These are phyloP conservation scores for Geotrupes spiniger DNA, from an alignment of 2,888 invertebrate species.

Conservation along the genomic window DNA sequence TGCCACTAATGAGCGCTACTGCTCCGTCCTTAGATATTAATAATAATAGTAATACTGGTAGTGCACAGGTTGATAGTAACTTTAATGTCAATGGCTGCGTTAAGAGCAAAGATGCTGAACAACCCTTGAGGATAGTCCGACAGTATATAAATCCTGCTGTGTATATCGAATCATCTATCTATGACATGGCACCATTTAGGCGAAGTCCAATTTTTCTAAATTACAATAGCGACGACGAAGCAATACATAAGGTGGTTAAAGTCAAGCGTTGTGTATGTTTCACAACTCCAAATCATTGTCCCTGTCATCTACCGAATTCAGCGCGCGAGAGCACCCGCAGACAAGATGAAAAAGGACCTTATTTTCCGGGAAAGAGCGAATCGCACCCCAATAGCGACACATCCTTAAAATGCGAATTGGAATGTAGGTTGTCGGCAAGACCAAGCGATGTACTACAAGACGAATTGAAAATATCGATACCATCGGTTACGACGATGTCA, in stretches of 20 bases:
- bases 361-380: not conserved
- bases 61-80: conserved; percentile 13
- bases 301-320: conserved; percentile 29
- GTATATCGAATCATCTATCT: conserved; percentile 53
- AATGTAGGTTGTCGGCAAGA: conserved; percentile 20
- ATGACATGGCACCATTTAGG: conserved; percentile 34
- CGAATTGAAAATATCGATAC: conserved; percentile 27
- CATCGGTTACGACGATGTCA: conserved; percentile 21
- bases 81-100: conserved; percentile 18
- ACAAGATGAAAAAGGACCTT: conserved; percentile 9
- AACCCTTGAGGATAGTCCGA: conserved; percentile 27
- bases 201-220: conserved; percentile 30
- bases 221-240: conserved; percentile 25
- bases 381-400: conserved; percentile 6
- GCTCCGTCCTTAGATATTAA: conserved; percentile 7
- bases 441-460: conserved; percentile 18
- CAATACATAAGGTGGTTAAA: conserved; percentile 26
- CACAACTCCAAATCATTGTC: conserved; percentile 32
- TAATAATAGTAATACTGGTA: conserved; percentile 10
- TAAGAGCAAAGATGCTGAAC: conserved; percentile 12
- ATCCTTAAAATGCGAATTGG: conserved; percentile 16
- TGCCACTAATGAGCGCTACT: conserved; percentile 18
- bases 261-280: conserved; percentile 38
- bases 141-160: conserved; percentile 63
- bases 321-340: conserved; percentile 6